Conservation (phyloP, 2,797 vertebrate species). For the Lophura swinhoii region DNA sequence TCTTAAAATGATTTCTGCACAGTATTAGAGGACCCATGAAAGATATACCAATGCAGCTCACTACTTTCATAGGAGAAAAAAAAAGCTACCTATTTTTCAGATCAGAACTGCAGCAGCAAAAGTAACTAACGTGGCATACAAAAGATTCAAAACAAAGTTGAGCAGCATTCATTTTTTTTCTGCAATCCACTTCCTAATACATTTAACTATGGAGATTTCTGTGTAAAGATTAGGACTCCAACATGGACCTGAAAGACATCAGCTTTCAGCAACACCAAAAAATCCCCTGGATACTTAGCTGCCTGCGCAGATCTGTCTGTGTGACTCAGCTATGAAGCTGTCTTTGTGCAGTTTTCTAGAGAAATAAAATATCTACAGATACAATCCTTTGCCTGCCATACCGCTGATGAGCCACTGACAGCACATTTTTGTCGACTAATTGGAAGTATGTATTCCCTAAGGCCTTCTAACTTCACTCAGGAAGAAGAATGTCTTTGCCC, state of each 20-base stretch:
- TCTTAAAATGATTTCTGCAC: background rate
- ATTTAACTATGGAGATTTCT: background rate
- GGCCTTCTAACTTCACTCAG: background rate
- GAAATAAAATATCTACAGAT: background rate
- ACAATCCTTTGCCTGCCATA: background rate
- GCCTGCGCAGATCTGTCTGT: background rate
- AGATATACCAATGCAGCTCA: background rate
- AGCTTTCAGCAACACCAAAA: background rate
- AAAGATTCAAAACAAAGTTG: background rate
- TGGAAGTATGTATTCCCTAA: background rate
- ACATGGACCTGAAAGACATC: background rate
- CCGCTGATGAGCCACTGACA: no score
- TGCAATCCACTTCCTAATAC: background rate
- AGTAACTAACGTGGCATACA: background rate
- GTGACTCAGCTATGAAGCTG: background rate
- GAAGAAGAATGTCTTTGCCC: background rate
- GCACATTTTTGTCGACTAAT: fast-evolving
- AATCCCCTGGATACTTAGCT: background rate
- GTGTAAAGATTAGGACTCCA: background rate
- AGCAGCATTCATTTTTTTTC: background rate
- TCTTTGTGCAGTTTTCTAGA: background rate
- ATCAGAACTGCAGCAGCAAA: background rate
- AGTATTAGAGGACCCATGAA: background rate
- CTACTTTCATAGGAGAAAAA: background rate
- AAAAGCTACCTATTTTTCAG: background rate